Evolutionary conservation across 2,797 vertebrate species (phyloP), one percentile per base, ranked within the genome.

Genomic region (Sebastes diploproa): DNA sequence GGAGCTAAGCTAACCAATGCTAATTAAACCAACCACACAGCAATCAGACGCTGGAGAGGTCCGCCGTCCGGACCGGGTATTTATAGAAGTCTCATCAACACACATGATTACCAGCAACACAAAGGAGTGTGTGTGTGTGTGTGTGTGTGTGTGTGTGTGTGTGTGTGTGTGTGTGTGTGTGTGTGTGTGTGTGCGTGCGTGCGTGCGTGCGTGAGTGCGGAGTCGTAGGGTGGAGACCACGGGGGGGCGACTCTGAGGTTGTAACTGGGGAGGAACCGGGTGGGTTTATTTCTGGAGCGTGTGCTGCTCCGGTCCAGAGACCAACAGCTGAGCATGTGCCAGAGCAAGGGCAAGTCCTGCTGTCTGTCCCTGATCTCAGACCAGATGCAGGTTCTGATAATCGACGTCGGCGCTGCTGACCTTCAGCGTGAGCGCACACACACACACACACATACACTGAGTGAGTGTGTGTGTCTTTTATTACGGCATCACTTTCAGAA

Each of bases 321-420:
- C 62, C 74, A 18, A 94, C 93, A 94, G 93, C 92, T 92, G 92
- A 93, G 92, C 91, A 94, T 92, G 91, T 88, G 85, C 77, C 88
- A 73, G 83, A 12, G 77, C 80, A 84, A 92, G 89, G 90, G 73
- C 87, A 86, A 83, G 83, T 75, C 83, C 7, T 62, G 71, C 11
- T 38, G 75, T 72, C 80, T 71, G 36, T 56, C 76, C 77, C 78
- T 3, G 62, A 58, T 70, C 69, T 7, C 67, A 29, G 66, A 81
- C 75, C 86, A 75, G 81, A 85, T 81, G 52, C 86, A 79, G 78
- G 54, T 73, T 62, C 65, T 77, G 83, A 83, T 72, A 6, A 85
- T 58, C 68, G 60, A 54, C 87, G 50, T 63, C 70, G 66, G 2
- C 18, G 67, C 78, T 55, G 87, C 78, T 59, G 88, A 91, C 88